Base-by-base conservation (phyloP, 2,888 invertebrate species). In the Drosophila falleni region DNA sequence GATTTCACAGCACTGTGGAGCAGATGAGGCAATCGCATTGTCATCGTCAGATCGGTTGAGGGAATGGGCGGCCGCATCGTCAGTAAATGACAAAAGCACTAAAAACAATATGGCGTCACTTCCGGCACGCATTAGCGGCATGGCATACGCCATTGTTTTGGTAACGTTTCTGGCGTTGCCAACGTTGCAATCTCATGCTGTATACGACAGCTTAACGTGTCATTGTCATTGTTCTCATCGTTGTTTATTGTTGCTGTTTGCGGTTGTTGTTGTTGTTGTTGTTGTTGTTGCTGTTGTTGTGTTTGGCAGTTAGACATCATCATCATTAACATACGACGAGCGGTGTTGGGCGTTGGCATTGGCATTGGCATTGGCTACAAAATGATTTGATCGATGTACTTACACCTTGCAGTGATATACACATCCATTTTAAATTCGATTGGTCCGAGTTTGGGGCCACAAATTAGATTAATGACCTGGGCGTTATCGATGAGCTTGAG, bases 101-200 rank as follows among this genome's bases (percentile, higher is more conserved):
- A 79, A 84, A 89, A 86, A 89, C 89, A 89, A 86, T 89, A 81
- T 79, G 85, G 89, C 89, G 89, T 69, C 85, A 81, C 81, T 89
- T 86, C 85, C 85, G 87, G 79, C 66, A 58, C 66, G 78, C 87
- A 89, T 89, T 83, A 83, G 80, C 76, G 61, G 70, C 73, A 56
- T 64, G 59, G 61, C 63, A 33, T 47, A 53, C 58, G 68, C 76
- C 76, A 78, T 78, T 75, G 80, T 78, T 71, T 51, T 49, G 64
- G 31, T 16, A 35, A 16, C 44, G 37, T 54, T 54, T 13, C 54
- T 46, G 46, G 66, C 15, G 49, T 51, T 61, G 23, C 41, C 51
- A 41, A n/a, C 62, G 37, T 49, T 87, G 87, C 84, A 87, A 61
- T 84, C 69, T 74, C 81, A 75, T 67, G 73, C 62, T 60, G 71